These are phyloP conservation scores for Trinorchestia longiramus DNA, from an alignment of 1,140 invertebrate genomes.

Conservation along the genomic window DNA sequence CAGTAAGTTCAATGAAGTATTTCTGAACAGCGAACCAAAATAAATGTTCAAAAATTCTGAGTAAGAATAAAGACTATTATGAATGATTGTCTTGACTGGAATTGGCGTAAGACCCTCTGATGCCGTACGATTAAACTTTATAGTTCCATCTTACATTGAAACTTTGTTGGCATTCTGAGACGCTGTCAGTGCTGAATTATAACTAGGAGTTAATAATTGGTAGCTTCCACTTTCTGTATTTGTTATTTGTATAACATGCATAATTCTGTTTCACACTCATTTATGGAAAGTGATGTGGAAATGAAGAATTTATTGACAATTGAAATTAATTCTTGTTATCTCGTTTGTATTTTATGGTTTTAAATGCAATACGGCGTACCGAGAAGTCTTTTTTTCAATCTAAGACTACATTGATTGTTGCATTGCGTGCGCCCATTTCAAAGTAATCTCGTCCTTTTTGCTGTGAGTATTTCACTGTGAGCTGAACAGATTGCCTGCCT, in stretches of 20 bases:
- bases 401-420: not conserved
- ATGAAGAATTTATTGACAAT: not conserved
- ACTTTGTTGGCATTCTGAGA: too few species aligned
- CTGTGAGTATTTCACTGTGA: not conserved
- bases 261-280: not conserved
- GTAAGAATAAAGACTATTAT: too few species aligned
- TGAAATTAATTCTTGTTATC: not conserved
- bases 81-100: too few species aligned
- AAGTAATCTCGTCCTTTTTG: not conserved
- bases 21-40: too few species aligned
- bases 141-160: too few species aligned
- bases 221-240: too few species aligned
- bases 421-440: not conserved
- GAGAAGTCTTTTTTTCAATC: not conserved
- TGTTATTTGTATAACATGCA: not conserved
- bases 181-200: too few species aligned
- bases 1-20: too few species aligned
- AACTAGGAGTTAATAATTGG: too few species aligned
- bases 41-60: too few species aligned
- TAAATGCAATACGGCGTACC: not conserved
- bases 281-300: not conserved
- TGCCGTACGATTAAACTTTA: too few species aligned
- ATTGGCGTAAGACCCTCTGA: too few species aligned
- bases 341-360: not conserved
- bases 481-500: not conserved